Conservation (phyloP, 2,113 vertebrate genomes). For the Leucoraja erinaceus region DNA sequence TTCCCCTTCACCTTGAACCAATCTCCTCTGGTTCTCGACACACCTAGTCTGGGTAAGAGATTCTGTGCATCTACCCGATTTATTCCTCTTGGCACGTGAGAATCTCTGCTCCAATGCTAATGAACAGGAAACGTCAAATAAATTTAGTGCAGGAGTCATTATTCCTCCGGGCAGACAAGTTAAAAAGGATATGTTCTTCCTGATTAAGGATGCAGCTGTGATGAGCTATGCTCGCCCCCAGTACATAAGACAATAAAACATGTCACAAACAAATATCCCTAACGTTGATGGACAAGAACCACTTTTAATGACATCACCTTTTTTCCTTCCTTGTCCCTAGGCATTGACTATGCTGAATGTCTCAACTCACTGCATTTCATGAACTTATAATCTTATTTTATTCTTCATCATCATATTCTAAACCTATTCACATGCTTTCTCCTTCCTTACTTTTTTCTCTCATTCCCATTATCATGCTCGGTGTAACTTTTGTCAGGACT, state of each 20-base stretch:
- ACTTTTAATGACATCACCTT: neutral
- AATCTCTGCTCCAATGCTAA: neutral
- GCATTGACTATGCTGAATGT: neutral
- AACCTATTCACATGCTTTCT: neutral
- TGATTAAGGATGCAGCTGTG: constrained; percentile 17
- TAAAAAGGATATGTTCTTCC: neutral
- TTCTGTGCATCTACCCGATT: no score
- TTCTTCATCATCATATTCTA: neutral
- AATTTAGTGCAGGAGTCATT: neutral
- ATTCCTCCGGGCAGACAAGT: neutral
- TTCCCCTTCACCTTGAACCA: no score
- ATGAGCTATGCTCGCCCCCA: neutral
- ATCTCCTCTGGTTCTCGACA: no score
- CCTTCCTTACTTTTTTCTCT: neutral
- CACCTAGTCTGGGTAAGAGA: no score
- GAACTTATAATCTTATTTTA: neutral
- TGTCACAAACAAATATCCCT: neutral
- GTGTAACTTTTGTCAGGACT: neutral
- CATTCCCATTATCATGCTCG: neutral
- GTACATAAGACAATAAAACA: neutral
- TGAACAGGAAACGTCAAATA: neutral
- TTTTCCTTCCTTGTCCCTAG: neutral
- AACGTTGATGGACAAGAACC: neutral
- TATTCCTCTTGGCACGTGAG: neutral
- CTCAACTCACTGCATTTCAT: neutral